Percentiles rank a stretch among this genome's conserved stretches.
phyloP scores from a whole-genome alignment of 2,797 vertebrate species.

The Jordanella pulchra region DNA sequence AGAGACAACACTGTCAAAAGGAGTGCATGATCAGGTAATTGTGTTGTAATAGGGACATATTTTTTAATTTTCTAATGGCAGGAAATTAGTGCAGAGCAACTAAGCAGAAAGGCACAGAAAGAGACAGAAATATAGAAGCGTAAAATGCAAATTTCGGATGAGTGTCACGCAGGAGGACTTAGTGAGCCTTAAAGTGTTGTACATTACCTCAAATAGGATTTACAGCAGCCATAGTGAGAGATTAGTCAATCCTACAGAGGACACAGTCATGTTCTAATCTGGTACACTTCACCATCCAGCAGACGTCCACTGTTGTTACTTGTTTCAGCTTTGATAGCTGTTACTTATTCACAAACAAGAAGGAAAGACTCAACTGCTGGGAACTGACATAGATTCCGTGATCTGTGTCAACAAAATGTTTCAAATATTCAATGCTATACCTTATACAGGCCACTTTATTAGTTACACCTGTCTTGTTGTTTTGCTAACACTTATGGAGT shows the following conservation, averaged over 20 bases:
- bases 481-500: neutral
- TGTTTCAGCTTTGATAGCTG: constrained; percentile 7
- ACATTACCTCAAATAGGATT: constrained; percentile 72
- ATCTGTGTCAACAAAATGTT: neutral
- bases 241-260: constrained; percentile 61
- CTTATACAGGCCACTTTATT: neutral
- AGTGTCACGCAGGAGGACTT: constrained; percentile 67
- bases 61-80: constrained; percentile 15
- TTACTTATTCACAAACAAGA: neutral
- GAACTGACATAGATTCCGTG: neutral
- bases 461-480: neutral
- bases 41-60: constrained; percentile 5
- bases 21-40: constrained; percentile 12
- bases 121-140: constrained; percentile 40
- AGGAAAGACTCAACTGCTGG: neutral
- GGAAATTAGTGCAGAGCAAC: constrained; percentile 20
- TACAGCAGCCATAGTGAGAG: constrained; percentile 59
- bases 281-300: constrained; percentile 45
- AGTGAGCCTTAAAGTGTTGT: constrained; percentile 62
- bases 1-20: neutral
- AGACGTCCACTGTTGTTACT: constrained; percentile 27
- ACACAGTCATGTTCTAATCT: constrained; percentile 53
- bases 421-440: neutral
- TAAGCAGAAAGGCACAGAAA: constrained; percentile 16
- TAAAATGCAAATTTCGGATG: constrained; percentile 62